phyloP scores from a whole-genome alignment of 2,113 vertebrate genomes.

The Odobenus rosmarus region DNA sequence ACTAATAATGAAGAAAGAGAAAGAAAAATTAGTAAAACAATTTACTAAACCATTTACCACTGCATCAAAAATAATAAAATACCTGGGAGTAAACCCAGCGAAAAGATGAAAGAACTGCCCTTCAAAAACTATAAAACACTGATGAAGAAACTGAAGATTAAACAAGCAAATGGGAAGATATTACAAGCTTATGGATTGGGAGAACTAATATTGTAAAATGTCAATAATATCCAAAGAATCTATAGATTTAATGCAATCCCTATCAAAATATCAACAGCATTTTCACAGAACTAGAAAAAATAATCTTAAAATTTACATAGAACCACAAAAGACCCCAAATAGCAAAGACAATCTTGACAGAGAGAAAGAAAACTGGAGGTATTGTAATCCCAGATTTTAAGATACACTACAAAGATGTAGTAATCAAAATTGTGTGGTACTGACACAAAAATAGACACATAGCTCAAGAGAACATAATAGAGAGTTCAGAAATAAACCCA shows the following conservation, averaged over 20 bases:
- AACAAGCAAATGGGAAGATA: neutral
- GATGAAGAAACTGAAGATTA: neutral
- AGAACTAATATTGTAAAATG: neutral
- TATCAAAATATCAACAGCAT: neutral
- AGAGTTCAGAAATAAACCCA: neutral
- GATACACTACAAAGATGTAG: neutral
- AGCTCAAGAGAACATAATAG: neutral
- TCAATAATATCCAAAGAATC: neutral
- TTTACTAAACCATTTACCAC: neutral
- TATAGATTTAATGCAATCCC: neutral
- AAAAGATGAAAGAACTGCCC: neutral
- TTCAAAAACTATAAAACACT: neutral
- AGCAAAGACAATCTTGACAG: neutral
- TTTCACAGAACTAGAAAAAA: neutral
- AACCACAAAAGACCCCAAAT: neutral
- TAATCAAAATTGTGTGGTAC: neutral
- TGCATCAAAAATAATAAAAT: neutral
- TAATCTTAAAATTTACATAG: neutral
- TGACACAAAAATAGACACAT: neutral
- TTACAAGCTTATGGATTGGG: neutral
- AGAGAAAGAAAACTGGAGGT: neutral
- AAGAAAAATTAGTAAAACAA: neutral
- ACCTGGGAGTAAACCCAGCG: neutral
- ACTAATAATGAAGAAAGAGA: neutral
- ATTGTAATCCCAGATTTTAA: neutral